Base-by-base conservation (phyloP, 92 coral and sea anemone species). In the Scolanthus callimorphus region DNA sequence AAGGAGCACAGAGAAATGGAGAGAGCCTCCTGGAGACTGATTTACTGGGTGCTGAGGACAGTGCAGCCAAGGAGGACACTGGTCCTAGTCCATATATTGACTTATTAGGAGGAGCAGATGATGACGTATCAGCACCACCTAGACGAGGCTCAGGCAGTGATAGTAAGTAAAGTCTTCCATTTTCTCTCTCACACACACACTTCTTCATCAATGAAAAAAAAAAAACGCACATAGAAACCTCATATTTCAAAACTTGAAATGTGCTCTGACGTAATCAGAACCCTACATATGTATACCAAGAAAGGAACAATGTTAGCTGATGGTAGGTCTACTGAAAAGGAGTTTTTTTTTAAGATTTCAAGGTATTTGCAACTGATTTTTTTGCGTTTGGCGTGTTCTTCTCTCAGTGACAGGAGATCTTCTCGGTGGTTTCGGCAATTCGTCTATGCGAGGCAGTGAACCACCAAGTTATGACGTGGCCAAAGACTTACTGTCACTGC, bases 381-480 rank as follows among this genome's bases (percentile, higher is more conserved):
- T 39, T 2, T 4, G 6, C 10, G 17, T 4, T 4, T 4, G 4
- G 1, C 51, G 10, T 21, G 17, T 11, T 17, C 25, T 20, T 31
- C n/a, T 1, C 27, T 0, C 54, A 73, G 79, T 31, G 1, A 17
- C 55, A 3, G 38, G 25, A 38, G 79, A 73, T 34, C 72, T 62
- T 25, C 65, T 73, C 17, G 66, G 73, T 17, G 71, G 62, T 6
- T 73, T 73, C 51, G 79, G 37, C 25, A 27, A 53, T 49, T 50
- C 50, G 34, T 55, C 70, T n/a, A 17, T 17, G 24, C 49, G 55
- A 44, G 68, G 64, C 27, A 39, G 54, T 26, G 76, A 67, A 41
- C 95, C 95, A 59, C 95, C 95, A 17, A 77, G 83, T 25, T 87
- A 81, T 60, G 97, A 85, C 39, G 85, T 66, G 50, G 90, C 95